A percentile compares a stretch with the other conserved stretches of the same genome.
Evolutionary conservation across 1,140 invertebrate genomes (phyloP).

Genomic region (Calycopis cecrops): DNA sequence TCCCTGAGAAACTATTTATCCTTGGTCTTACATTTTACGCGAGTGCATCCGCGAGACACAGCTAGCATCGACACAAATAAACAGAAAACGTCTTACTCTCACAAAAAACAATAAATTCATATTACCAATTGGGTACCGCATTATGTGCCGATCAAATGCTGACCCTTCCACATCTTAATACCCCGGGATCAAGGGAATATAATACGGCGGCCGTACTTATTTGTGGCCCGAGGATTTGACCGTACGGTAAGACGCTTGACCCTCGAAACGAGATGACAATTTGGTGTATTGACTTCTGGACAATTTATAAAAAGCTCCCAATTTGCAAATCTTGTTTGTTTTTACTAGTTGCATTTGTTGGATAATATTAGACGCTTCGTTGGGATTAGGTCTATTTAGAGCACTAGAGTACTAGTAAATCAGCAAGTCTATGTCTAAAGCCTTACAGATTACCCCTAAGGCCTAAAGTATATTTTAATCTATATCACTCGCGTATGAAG

Average conservation of each 20-base stretch:
- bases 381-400: too few species aligned
- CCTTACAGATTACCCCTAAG: too few species aligned
- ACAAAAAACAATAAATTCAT: conserved; percentile 51
- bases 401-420: too few species aligned
- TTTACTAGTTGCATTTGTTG: too few species aligned
- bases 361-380: too few species aligned
- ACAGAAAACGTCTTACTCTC: conserved; percentile 4
- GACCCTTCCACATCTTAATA: conserved; percentile 64
- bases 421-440: too few species aligned
- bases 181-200: conserved; percentile 64
- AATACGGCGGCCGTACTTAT: conserved; percentile 62
- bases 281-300: conserved; percentile 51
- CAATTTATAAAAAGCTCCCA: conserved; percentile 24
- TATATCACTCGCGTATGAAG: too few species aligned
- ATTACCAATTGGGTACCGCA: conserved; percentile 51
- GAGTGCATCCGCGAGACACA: too few species aligned
- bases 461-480: too few species aligned
- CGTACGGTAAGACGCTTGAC: conserved; percentile 67
- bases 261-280: conserved; percentile 63
- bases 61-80: background rate
- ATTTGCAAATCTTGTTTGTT: conserved; percentile 1
- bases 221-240: conserved; percentile 65
- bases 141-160: conserved; percentile 53
- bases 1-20: too few species aligned
- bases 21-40: too few species aligned